These are phyloP conservation scores for Tiliacea aurago DNA, from an alignment of 2,888 invertebrate species.

Conservation along the genomic window DNA sequence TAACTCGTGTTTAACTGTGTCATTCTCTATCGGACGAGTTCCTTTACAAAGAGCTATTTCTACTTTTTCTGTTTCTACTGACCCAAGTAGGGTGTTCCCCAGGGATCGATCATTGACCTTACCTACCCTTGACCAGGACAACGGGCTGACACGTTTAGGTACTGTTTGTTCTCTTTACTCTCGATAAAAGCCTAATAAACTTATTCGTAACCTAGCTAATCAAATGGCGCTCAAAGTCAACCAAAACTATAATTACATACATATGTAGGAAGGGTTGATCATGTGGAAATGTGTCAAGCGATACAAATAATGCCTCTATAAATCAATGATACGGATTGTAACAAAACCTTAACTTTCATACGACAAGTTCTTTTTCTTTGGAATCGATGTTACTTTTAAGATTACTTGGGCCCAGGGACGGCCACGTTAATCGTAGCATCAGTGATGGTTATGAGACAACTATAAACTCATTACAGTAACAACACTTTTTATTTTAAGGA, in stretches of 20 bases:
- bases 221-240: not conserved
- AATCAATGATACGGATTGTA: not conserved
- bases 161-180: conserved; percentile 4
- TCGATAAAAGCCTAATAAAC: not conserved
- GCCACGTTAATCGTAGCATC: no score
- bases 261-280: not conserved
- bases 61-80: not conserved
- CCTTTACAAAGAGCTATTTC: conserved; percentile 4
- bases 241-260: not conserved
- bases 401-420: not conserved
- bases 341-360: not conserved
- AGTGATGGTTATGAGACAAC: not conserved
- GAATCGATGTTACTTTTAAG: not conserved
- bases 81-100: conserved; percentile 14
- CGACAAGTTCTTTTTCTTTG: not conserved
- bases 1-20: conserved; percentile 53
- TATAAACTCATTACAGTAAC: not conserved
- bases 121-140: not conserved
- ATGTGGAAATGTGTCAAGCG: not conserved
- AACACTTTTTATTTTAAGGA: not conserved
- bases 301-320: not conserved
- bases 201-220: not conserved
- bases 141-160: not conserved
- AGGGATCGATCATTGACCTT: conserved; percentile 21
- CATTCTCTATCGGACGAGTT: conserved; percentile 27